phyloP scores from a whole-genome alignment of 2,797 vertebrate species.

The Bufotes viridis region DNA sequence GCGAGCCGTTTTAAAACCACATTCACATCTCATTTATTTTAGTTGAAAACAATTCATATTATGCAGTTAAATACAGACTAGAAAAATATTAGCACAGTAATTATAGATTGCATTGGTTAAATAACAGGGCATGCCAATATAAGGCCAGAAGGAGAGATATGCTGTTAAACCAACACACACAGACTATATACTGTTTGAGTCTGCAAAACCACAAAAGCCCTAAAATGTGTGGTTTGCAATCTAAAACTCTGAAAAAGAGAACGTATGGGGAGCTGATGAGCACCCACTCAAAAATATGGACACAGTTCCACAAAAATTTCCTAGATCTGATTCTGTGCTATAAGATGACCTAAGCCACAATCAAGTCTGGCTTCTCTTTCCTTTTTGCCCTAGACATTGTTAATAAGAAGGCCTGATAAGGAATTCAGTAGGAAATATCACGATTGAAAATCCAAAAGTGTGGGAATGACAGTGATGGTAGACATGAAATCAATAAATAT shows the following conservation, averaged over 20 bases:
- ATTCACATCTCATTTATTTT: conserved; percentile 52
- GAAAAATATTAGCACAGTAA: conserved; percentile 32
- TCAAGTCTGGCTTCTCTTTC: too few species aligned
- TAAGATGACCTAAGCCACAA: too few species aligned
- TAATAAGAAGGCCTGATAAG: background rate
- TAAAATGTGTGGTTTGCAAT: too few species aligned
- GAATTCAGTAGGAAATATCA: background rate
- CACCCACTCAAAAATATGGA: too few species aligned
- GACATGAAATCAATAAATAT: conserved; percentile 44
- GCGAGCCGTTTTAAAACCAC: conserved; percentile 48
- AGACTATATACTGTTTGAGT: background rate
- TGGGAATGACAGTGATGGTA: conserved; percentile 33
- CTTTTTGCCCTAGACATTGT: background rate
- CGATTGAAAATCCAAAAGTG: conserved; percentile 3
- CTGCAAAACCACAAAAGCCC: too few species aligned
- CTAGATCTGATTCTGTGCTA: too few species aligned
- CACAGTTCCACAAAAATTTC: too few species aligned
- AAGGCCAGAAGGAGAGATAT: background rate
- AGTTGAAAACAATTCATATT: conserved; percentile 53
- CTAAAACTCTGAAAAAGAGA: too few species aligned
- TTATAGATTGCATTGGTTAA: conserved; percentile 18
- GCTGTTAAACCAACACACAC: background rate
- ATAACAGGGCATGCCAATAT: background rate
- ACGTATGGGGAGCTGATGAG: too few species aligned
- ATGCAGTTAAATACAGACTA: conserved; percentile 42